Percentiles rank a stretch among this genome's conserved stretches.
Conservation (phyloP, 1,140 invertebrate species). For the Drosophila asahinai region DNA sequence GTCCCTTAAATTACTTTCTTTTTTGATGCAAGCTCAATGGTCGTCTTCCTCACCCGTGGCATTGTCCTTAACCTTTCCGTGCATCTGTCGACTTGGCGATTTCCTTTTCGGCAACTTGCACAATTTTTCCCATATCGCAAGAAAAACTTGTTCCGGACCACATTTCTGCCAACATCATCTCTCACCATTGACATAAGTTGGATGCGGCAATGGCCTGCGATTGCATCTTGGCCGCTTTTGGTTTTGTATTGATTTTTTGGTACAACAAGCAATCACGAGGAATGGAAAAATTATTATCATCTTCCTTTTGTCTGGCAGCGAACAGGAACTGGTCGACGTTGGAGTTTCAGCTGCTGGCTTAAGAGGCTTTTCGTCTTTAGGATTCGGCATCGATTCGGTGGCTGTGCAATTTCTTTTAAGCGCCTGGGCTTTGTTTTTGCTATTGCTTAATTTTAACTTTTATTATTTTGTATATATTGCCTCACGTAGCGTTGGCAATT, state of each 20-base stretch:
- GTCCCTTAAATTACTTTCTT: constrained; percentile 15
- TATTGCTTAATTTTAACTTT: constrained; percentile 73
- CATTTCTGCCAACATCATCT: constrained; percentile 62
- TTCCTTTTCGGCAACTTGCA: constrained; percentile 59
- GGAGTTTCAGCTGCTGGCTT: constrained; percentile 18
- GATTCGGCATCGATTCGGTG: constrained; percentile 39
- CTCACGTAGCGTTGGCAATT: constrained; percentile 56
- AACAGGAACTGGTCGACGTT: constrained; percentile 65
- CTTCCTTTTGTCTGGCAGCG: constrained; percentile 70
- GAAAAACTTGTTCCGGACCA: constrained; percentile 60
- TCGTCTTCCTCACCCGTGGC: constrained; percentile 1
- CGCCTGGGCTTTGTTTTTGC: constrained; percentile 30
- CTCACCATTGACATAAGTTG: constrained; percentile 67
- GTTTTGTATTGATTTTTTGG: constrained; percentile 17
- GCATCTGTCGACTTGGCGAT: constrained; percentile 54
- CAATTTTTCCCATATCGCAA: constrained; percentile 46
- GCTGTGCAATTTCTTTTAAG: constrained; percentile 64
- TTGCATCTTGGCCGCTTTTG: constrained; percentile 35
- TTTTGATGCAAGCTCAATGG: background rate
- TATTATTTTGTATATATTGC: constrained; percentile 59
- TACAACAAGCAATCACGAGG: constrained; percentile 29
- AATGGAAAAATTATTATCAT: constrained; percentile 63
- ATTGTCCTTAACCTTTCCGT: constrained; percentile 73
- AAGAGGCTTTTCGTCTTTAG: constrained; percentile 31
- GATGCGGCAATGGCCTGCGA: constrained; percentile 61